Conservation (phyloP, 2,888 invertebrate genomes). For the Papilio gigon region DNA sequence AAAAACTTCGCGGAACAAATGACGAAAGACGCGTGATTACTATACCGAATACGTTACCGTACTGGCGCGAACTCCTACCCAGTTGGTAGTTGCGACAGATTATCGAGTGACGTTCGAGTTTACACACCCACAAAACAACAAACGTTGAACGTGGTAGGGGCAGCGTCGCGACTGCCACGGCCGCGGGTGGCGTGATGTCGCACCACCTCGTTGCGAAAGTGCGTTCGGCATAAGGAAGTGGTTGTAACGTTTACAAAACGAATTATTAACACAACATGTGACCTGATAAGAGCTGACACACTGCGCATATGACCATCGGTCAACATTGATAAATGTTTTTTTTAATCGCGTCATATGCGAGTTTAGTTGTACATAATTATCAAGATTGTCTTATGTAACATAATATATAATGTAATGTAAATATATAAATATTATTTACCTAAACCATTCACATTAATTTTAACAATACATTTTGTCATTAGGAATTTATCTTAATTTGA, state of each 20-base stretch:
- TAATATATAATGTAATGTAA: not conserved
- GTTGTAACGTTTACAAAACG: slow-evolving; percentile 34
- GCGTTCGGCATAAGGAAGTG: slow-evolving; percentile 42
- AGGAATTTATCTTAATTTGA: not conserved
- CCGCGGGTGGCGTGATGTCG: slow-evolving; percentile 76
- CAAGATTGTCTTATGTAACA: not conserved
- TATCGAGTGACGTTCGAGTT: slow-evolving; percentile 35
- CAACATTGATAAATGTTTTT: slow-evolving; percentile 14
- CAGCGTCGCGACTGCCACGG: slow-evolving; percentile 52
- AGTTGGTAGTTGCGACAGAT: slow-evolving; percentile 25
- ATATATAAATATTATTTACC: not conserved
- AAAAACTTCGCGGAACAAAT: slow-evolving; percentile 52
- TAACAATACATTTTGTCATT: not conserved
- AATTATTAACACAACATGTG: slow-evolving; percentile 38
- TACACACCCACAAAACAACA: slow-evolving; percentile 39
- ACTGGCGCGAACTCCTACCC: slow-evolving; percentile 51
- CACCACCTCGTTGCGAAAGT: slow-evolving; percentile 71
- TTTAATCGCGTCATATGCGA: not conserved
- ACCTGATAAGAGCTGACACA: slow-evolving; percentile 38
- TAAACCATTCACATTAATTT: not conserved
- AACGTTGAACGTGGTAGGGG: slow-evolving; percentile 34
- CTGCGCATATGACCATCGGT: slow-evolving; percentile 19
- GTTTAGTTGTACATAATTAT: not conserved
- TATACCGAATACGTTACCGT: slow-evolving; percentile 63
- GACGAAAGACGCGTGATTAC: slow-evolving; percentile 57